Percentiles rank a stretch among this genome's conserved stretches.
phyloP scores from a whole-genome alignment of 2,797 vertebrate species.

The Neomorphus geoffroyi region DNA sequence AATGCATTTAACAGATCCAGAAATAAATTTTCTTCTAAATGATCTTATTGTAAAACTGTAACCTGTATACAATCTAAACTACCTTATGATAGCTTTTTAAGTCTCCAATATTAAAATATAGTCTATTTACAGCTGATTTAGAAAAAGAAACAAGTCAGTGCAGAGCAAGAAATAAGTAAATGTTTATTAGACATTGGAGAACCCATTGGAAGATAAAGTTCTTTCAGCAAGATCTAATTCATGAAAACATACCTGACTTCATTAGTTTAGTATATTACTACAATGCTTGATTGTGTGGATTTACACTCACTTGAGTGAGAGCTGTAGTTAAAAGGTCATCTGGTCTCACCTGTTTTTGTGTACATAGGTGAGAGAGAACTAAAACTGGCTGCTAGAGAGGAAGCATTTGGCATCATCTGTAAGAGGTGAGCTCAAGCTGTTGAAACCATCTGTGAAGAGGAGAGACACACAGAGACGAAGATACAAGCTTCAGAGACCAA shows the following conservation, averaged over 20 bases:
- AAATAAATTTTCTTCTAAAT: neutral
- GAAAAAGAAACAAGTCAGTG: neutral
- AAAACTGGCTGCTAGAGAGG: neutral
- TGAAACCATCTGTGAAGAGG: conserved; percentile 28
- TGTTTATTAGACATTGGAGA: neutral
- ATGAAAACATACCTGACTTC: neutral
- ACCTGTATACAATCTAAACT: neutral
- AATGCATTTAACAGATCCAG: neutral
- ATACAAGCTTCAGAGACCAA: neutral
- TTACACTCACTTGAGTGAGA: neutral
- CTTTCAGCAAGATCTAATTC: neutral
- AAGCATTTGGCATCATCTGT: conserved; percentile 49
- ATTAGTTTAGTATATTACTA: neutral
- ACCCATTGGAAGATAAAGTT: neutral
- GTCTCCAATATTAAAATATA: neutral
- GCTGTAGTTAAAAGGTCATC: neutral
- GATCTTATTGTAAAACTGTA: neutral
- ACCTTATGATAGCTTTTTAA: neutral
- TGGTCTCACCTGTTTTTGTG: neutral
- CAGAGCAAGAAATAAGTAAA: neutral
- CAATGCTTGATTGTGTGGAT: neutral
- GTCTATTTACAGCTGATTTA: neutral
- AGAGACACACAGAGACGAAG: neutral
- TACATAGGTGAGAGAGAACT: neutral
- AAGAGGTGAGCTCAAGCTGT: conserved; percentile 37